These are phyloP conservation scores for Coluber constrictor DNA, from an alignment of 2,797 vertebrate genomes.

Conservation along the genomic window DNA sequence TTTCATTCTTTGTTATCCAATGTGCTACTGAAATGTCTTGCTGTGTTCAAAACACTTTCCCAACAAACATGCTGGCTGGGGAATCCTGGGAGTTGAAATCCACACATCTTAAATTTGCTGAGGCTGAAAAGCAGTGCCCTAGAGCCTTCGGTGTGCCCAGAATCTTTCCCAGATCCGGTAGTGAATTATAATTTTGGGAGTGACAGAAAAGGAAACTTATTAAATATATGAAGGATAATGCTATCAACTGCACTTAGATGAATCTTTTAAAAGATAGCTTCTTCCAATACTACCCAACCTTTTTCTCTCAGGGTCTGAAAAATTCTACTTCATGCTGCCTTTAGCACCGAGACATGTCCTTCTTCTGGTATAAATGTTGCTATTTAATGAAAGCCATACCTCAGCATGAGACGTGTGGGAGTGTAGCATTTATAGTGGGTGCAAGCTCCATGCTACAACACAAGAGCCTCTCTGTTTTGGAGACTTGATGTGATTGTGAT, in stretches of 20 bases:
- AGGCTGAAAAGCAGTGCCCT: background rate
- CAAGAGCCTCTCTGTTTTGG: background rate
- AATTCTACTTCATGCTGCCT: background rate
- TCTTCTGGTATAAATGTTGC: background rate
- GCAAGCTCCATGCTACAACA: background rate
- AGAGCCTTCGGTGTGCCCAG: background rate
- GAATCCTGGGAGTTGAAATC: background rate
- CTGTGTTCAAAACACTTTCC: background rate
- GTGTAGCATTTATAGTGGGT: background rate
- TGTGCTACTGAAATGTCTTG: background rate
- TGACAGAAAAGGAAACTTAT: background rate
- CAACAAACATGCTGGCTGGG: background rate
- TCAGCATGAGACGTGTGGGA: background rate
- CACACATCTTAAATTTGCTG: background rate
- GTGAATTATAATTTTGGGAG: background rate
- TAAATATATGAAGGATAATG: background rate
- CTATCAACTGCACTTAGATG: background rate
- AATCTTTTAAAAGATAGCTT: background rate
- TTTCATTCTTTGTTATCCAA: background rate
- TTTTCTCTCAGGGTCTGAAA: background rate
- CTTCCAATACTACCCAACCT: background rate
- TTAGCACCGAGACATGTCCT: background rate
- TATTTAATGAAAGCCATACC: background rate
- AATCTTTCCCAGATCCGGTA: background rate
- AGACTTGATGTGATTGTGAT: background rate